Evolutionary conservation across 1,140 invertebrate species (phyloP), one percentile per base, ranked within the genome.

Genomic region (Bombus confusus): DNA sequence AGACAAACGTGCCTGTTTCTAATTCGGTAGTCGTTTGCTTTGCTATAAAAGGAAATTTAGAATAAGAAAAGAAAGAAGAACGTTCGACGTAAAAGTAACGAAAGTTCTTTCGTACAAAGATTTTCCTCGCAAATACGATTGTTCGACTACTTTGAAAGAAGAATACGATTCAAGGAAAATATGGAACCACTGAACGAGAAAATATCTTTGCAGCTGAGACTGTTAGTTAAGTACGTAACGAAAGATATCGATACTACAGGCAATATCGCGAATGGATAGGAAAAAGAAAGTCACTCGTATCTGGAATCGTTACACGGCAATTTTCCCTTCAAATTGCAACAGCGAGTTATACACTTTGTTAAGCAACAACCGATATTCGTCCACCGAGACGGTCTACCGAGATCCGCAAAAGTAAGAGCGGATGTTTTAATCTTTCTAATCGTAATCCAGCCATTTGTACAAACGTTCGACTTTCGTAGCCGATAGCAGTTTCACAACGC

Each of bases 401-500:
- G 57, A 64, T 64, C 37, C 57, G 75, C 10, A 41, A 64, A 76
- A 71, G 5, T 28, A 31, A 25, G 22, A 22, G 13, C 2, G 13
- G 34, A 57, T 10, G 28, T 37, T 77, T 77, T 68, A 77, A 83
- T n/a, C 52, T 15, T n/a, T 5, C 13, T 39, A 52, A 69, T 78
- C 87, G 37, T 52, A 62, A 10, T 59, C 37, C 13, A 1, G 15
- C 31, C 78, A 81, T 85, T 88, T 88, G 77, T 86, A 76, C 72
- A 88, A 87, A 88, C 77, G 77, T 80, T 85, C 64, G 57, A 18
- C 59, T 52, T 25, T 47, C 64, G 39, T 66, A 31, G 52, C 25
- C 15, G 57, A 81, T 78, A 66, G 41, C 39, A 73, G 41, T 88
- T 85, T 34, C 77, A 15, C 62, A 74, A 47, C 43, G 41, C n/a